Conservation (phyloP, 2,797 vertebrate species). For the Chaetophractus vellerosus region DNA sequence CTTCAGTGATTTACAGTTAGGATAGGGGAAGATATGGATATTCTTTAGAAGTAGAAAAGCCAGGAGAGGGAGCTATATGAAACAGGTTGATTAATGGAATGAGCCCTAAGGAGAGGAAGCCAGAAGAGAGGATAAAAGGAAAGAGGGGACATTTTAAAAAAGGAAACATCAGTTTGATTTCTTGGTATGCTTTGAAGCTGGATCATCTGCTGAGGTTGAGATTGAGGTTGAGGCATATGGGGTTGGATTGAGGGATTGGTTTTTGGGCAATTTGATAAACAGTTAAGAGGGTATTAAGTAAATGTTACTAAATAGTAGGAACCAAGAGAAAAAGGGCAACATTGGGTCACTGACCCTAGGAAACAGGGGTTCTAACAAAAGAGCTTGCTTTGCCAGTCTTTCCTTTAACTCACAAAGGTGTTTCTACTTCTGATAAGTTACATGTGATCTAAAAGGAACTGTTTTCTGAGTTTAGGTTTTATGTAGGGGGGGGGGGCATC, state of each 20-base stretch:
- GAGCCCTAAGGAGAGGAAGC: not conserved
- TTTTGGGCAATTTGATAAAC: not conserved
- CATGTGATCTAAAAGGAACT: not conserved
- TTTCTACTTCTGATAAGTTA: slow-evolving; percentile 29
- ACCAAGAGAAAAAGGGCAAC: not conserved
- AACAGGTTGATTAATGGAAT: not conserved
- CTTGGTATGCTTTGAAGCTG: slow-evolving; percentile 38
- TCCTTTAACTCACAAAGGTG: slow-evolving; percentile 4
- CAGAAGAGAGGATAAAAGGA: not conserved
- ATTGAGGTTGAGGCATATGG: slow-evolving; percentile 13
- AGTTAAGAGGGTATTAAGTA: slow-evolving; percentile 37
- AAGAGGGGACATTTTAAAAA: not conserved
- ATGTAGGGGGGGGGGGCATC: not conserved
- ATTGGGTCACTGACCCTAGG: slow-evolving; percentile 28
- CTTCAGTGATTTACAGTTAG: not conserved
- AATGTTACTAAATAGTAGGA: slow-evolving; percentile 24
- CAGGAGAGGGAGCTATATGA: slow-evolving; percentile 20
- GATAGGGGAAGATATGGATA: not conserved
- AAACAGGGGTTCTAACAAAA: slow-evolving; percentile 42
- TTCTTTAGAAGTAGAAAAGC: slow-evolving; percentile 50
- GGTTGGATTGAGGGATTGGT: not conserved
- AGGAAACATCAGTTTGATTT: not conserved
- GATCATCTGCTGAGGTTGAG: slow-evolving; percentile 44
- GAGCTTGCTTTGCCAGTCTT: slow-evolving; percentile 6
- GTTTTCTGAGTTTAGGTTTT: slow-evolving; percentile 53